Evolutionary conservation across 2,797 vertebrate species (phyloP).

Genomic region (Luscinia megarhynchos): DNA sequence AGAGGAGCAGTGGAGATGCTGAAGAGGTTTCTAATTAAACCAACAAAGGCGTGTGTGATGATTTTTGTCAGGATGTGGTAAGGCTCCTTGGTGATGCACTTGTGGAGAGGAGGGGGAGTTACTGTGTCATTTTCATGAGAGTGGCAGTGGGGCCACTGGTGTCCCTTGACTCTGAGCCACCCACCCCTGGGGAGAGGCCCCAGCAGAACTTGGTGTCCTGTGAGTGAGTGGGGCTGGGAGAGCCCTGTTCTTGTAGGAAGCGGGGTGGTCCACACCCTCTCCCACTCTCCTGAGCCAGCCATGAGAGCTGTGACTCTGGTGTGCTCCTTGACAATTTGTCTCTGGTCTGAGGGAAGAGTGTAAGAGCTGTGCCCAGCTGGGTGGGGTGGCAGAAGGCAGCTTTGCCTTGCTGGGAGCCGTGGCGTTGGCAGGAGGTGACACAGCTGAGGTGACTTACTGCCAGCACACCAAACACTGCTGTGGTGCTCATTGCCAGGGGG

Average conservation of each 20-base stretch:
- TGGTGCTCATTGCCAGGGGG: neutral
- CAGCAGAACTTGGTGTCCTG: neutral
- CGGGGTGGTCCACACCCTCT: fast-evolving
- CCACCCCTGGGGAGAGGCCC: neutral
- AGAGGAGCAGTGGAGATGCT: neutral
- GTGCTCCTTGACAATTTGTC: neutral
- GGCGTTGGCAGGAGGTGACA: neutral
- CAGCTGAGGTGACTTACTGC: neutral
- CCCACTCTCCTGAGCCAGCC: fast-evolving
- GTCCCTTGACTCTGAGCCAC: neutral
- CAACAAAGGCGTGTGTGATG: neutral
- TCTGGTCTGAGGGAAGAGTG: neutral
- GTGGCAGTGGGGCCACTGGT: neutral
- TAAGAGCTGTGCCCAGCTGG: neutral
- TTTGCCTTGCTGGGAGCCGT: neutral
- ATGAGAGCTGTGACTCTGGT: fast-evolving
- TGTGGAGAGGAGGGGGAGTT: neutral
- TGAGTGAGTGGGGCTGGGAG: neutral
- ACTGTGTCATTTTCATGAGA: neutral
- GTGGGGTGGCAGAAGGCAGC: neutral
- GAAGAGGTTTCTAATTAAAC: neutral
- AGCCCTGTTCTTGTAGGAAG: neutral
- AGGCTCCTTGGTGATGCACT: neutral
- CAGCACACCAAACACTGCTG: fast-evolving
- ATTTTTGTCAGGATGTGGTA: neutral